Base-by-base conservation (phyloP, 1,140 invertebrate species). In the Pseudomyrmex sp. region DNA sequence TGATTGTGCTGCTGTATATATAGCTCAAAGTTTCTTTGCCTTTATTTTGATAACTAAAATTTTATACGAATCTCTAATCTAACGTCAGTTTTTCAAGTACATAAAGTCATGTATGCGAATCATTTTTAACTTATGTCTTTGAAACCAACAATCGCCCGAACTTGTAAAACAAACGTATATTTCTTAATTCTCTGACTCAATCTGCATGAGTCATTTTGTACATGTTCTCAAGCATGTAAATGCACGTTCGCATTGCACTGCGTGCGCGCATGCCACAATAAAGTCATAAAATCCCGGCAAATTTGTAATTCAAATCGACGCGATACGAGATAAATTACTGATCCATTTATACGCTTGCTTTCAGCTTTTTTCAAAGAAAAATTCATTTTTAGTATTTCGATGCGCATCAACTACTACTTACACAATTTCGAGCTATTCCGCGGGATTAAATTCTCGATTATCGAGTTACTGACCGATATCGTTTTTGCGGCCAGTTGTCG, bases 251-350 rank as follows among this genome's bases (percentile, higher is more conserved):
- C 18, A 62, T 13, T 13, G 20, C 12, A 12, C 12, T 7, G 12
- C 54, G 3, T 20, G 62, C 0, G 12, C 9, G 13, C 8, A 12
- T 20, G 8, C 3, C 58, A 10, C 35, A 20, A 44, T 50, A 54
- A 84, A 74, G 26, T 72, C 58, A 74, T 85, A 63, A 35, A 90
- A 90, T 88, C 82, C 82, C 70, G 54, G 52, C 62, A 26, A 89
- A 91, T 90, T 90, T 89, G 89, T 85, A 87, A 90, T 89, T 88
- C 83, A 89, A 88, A 90, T 89, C 26, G 66, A 70, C 59, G 72
- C 61, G 86, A 85, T 88, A 76, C 62, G 61, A 86, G 82, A 89
- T 91, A 88, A 89, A 90, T 91, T 91, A 90, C 54, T 73, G 73
- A 65, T 35, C 13, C 44, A 61, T 68, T 62, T n/a, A 46, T 20